Base-by-base conservation (phyloP, 2,888 invertebrate genomes). In the Ypsolopha sequella region DNA sequence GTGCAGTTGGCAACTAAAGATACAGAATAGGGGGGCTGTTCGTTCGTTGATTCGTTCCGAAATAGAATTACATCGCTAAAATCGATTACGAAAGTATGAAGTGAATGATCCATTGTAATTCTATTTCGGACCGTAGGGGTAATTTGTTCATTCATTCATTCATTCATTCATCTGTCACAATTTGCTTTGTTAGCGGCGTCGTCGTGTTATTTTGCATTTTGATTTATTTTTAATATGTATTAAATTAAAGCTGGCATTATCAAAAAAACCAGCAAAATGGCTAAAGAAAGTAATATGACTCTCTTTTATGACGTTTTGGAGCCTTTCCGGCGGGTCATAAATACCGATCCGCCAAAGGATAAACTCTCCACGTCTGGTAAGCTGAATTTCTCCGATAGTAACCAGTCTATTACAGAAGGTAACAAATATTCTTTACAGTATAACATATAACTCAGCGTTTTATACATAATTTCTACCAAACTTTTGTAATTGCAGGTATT, bases 371-470 rank as follows among this genome's bases (percentile, higher is more conserved):
- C 76, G 55, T 73, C 79, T 62, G 56, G 78, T 7, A 82, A 82
- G 62, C 62, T 87, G 53, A 86, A 79, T 73, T 86, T 87, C 68
- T 79, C 81, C 56, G 81, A 84, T 68, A 80, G 75, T 70, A 80
- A 79, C 53, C 76, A 77, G 55, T 80, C 81, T 46, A 50, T 80
- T 56, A 81, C 78, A 70, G 81, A 84, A 71, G 81, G 84, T 84
- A 72, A 53, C 14, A 41, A 33, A 33, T 41, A 36, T 1, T 11
- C 6, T 6, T 48, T 24, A 48, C 24, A 3, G 10, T 47, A n/a
- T 38, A 1, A n/a, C n/a, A 7, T 41, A n/a, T 43, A 9, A 43
- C 1, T 13, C 7, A 1, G 24, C 8, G 13, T 14, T 13, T 43
- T 1, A 43, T 13, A 14, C 38, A 24, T 10, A 35, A 9, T 36